These are phyloP conservation scores for Meloe dianella DNA, from an alignment of 2,888 invertebrate species.

Conservation along the genomic window DNA sequence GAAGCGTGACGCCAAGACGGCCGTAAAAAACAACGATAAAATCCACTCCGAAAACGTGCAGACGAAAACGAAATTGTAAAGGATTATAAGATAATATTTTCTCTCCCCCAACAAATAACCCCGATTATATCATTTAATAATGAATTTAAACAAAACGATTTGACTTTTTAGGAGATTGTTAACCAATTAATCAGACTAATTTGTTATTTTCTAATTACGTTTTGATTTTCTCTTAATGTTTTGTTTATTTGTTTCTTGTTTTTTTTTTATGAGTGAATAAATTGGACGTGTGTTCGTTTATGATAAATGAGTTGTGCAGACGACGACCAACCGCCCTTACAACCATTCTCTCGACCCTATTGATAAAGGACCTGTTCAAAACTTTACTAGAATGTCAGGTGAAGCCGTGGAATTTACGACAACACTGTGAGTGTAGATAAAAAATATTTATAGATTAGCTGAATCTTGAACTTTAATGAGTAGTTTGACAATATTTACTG, in stretches of 20 bases:
- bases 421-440: not conserved
- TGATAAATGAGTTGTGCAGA: constrained; percentile 6
- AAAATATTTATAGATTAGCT: not conserved
- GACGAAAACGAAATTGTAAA: not conserved
- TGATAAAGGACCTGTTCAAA: constrained; percentile 3
- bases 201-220: not conserved
- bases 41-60: not conserved
- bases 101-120: not conserved
- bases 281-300: not conserved
- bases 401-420: not conserved
- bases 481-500: not conserved
- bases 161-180: not conserved
- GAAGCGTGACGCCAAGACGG: constrained; percentile 21
- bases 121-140: not conserved
- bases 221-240: no score
- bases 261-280: not conserved
- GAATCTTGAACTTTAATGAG: not conserved
- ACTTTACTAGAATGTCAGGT: constrained; percentile 3
- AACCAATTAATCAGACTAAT: not conserved
- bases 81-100: not conserved
- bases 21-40: constrained; percentile 17
- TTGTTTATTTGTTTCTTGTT: not conserved
- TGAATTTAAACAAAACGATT: not conserved
- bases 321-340: constrained; percentile 3
- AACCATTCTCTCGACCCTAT: not conserved